Conservation (phyloP, 2,797 vertebrate genomes). For the Acestrorhynchus altus region DNA sequence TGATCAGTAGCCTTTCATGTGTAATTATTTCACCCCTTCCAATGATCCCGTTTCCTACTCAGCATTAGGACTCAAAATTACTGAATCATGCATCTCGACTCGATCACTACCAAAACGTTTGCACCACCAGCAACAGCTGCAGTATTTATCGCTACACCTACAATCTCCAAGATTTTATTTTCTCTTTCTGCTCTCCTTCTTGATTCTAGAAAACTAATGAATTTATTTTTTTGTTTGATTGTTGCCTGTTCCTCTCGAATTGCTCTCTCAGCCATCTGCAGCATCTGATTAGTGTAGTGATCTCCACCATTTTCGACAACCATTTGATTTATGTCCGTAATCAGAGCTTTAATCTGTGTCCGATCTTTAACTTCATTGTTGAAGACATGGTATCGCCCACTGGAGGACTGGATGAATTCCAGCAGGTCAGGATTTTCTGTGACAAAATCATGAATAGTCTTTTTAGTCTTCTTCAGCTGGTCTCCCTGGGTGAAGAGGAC, state of each 20-base stretch:
- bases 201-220: too few species aligned
- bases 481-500: conserved; percentile 27
- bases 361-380: neutral
- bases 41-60: too few species aligned
- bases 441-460: conserved; percentile 4
- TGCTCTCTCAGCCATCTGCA: conserved; percentile 13
- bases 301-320: neutral
- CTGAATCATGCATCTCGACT: too few species aligned
- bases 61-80: too few species aligned
- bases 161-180: too few species aligned
- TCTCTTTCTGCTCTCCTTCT: neutral
- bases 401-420: neutral
- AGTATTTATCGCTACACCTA: too few species aligned
- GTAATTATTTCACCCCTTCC: too few species aligned
- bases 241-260: neutral
- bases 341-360: neutral
- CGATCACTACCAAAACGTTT: too few species aligned
- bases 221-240: neutral
- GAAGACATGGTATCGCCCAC: neutral
- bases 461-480: neutral
- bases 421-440: neutral
- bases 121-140: too few species aligned
- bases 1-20: too few species aligned
- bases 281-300: conserved; percentile 24
- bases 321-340: conserved; percentile 29